phyloP scores from a whole-genome alignment of 1,140 invertebrate genomes.

The Zaprionus davidi region DNA sequence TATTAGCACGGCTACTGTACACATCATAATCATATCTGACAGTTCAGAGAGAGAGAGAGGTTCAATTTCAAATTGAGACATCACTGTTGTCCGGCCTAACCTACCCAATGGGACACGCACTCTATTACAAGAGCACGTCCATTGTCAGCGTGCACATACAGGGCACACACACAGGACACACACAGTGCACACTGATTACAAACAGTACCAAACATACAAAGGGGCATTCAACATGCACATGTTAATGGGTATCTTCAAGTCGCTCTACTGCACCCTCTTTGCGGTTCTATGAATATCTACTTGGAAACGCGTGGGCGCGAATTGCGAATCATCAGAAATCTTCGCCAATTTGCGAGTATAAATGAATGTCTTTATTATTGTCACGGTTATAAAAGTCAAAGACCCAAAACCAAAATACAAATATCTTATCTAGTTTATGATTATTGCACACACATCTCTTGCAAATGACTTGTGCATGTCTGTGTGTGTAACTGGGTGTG shows the following conservation, averaged over 20 bases:
- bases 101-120: not conserved
- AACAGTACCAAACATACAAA: too few species aligned
- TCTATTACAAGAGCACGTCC: not conserved
- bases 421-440: constrained; percentile 63
- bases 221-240: not conserved
- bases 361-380: constrained; percentile 62
- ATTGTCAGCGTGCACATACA: not conserved
- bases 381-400: constrained; percentile 48
- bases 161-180: too few species aligned
- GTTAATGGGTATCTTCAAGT: constrained; percentile 1
- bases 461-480: not conserved
- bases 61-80: not conserved
- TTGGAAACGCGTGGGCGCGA: constrained; percentile 13
- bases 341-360: constrained; percentile 50
- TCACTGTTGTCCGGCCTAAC: not conserved
- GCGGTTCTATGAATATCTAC: constrained; percentile 17
- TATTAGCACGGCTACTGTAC: constrained; percentile 46
- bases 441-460: constrained; percentile 31
- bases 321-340: constrained; percentile 34
- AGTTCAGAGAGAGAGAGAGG: not conserved
- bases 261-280: not conserved
- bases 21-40: constrained; percentile 12
- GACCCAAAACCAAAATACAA: constrained; percentile 51
- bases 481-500: not conserved
- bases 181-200: too few species aligned